phyloP scores from a whole-genome alignment of 2,888 invertebrate species.

The Leptinotarsa haldemani region DNA sequence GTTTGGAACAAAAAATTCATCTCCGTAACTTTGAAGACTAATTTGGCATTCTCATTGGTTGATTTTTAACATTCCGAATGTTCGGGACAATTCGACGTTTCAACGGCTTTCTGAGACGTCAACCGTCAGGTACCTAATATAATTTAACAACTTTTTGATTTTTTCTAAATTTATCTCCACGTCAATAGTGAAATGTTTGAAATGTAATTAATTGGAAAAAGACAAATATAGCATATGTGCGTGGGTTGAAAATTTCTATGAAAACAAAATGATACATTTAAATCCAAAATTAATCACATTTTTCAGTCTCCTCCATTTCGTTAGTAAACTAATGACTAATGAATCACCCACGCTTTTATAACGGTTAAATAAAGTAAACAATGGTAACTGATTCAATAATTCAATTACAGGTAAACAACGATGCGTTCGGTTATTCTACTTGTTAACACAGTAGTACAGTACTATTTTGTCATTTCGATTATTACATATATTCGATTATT shows the following conservation, averaged over 20 bases:
- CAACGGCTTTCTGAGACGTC: slow-evolving; percentile 22
- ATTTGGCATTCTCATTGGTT: slow-evolving; percentile 61
- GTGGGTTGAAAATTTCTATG: not conserved
- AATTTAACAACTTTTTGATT: slow-evolving; percentile 9
- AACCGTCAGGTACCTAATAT: slow-evolving; percentile 52
- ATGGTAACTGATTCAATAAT: not conserved
- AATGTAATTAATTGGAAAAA: slow-evolving; percentile 5
- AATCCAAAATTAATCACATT: slow-evolving; percentile 7
- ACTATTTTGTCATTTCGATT: no score
- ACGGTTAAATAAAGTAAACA: slow-evolving; percentile 7
- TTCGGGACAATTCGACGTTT: slow-evolving; percentile 49
- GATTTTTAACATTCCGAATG: slow-evolving; percentile 31
- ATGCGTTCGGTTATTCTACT: no score
- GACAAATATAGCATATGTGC: slow-evolving; percentile 5
- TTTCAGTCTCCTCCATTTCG: not conserved
- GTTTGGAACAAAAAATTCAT: slow-evolving; percentile 61
- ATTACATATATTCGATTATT: no score
- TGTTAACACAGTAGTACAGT: no score
- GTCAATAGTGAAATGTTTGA: slow-evolving; percentile 7
- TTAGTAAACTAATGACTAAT: not conserved
- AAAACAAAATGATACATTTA: slow-evolving; percentile 6
- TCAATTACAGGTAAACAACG: not conserved
- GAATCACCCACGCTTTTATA: slow-evolving; percentile 3
- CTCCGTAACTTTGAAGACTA: slow-evolving; percentile 63
- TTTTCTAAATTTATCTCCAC: slow-evolving; percentile 15